Base-by-base conservation (phyloP, 2,888 invertebrate genomes). In the Choreutis nemorana region DNA sequence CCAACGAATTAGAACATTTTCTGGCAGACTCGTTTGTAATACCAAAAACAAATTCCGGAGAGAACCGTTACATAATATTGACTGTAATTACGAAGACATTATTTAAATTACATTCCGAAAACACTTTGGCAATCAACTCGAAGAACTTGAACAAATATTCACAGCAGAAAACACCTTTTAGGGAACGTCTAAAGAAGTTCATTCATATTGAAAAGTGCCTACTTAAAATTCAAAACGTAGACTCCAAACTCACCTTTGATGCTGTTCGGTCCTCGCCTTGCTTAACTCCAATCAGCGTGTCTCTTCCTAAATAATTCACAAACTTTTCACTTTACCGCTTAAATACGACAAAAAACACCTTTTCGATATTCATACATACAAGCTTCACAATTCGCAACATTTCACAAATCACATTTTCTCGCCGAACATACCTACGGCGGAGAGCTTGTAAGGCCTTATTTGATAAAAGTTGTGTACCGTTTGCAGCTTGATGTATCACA, bases 341-440 rank as follows among this genome's bases (percentile, higher is more conserved):
- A 55, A 42, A 44, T 59, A 64, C 65, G 50, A 44, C 47, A 56
- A 55, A 49, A 28, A 57, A 53, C 66, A 68, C 65, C 46, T 54
- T 44, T 45, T 47, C 45, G 48, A 50, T 50, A 52, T 49, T 41
- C 44, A 55, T 59, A 56, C 52, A 50, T 46, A 43, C 52, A 55
- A 64, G 58, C 53, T 52, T 47, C 64, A 63, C 63, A 56, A 63
- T 58, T 55, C 46, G 48, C 50, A 56, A 57, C 70, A 73, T 62
- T 68, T 68, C 49, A 51, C 64, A 61, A 51, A 59, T 62, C 61
- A 63, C 63, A 60, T 54, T 56, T 43, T 55, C 53, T 51, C 42
- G 43, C 45, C n/a, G 44, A 43, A 42, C 44, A 49, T n/a, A n/a
- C n/a, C n/a, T n/a, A n/a, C n/a, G n/a, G 47, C 44, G 46, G 45